These are phyloP conservation scores for Heliconius nattereri DNA, from an alignment of 1,140 invertebrate species.

Conservation along the genomic window DNA sequence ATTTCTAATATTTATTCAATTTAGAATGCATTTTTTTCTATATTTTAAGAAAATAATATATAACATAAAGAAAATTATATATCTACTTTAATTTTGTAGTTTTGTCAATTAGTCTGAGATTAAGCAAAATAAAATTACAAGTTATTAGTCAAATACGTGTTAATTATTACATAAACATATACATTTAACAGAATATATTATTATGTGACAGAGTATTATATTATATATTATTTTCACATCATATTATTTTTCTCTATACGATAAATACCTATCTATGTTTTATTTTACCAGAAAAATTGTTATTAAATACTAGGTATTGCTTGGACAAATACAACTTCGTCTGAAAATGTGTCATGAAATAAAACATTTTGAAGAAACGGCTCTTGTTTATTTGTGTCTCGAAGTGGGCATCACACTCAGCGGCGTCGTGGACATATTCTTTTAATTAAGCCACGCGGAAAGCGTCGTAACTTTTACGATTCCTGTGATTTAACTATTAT, in stretches of 20 bases:
- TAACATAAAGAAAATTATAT: no score
- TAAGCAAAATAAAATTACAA: not conserved
- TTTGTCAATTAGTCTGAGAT: not conserved
- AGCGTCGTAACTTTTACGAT: conserved; percentile 79
- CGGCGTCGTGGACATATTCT: conserved; percentile 70
- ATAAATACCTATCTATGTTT: not conserved
- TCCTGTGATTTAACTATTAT: conserved; percentile 80
- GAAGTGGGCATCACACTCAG: conserved; percentile 49
- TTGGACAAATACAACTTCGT: conserved; percentile 19
- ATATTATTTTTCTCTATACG: not conserved
- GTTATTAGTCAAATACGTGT: no score
- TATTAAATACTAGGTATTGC: conserved; percentile 14
- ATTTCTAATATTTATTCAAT: no score
- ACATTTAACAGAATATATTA: no score
- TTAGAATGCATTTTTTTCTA: no score
- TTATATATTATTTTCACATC: no score
- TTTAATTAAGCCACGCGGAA: conserved; percentile 79
- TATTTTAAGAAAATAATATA: no score
- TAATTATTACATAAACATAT: no score
- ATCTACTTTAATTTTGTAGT: not conserved
- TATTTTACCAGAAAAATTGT: not conserved
- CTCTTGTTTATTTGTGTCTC: conserved; percentile 47
- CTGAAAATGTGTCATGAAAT: conserved; percentile 29
- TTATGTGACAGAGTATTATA: no score
- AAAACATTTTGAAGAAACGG: conserved; percentile 38